Evolutionary conservation across 1,140 invertebrate species (phyloP).

Genomic region (Drosophila mauritiana): DNA sequence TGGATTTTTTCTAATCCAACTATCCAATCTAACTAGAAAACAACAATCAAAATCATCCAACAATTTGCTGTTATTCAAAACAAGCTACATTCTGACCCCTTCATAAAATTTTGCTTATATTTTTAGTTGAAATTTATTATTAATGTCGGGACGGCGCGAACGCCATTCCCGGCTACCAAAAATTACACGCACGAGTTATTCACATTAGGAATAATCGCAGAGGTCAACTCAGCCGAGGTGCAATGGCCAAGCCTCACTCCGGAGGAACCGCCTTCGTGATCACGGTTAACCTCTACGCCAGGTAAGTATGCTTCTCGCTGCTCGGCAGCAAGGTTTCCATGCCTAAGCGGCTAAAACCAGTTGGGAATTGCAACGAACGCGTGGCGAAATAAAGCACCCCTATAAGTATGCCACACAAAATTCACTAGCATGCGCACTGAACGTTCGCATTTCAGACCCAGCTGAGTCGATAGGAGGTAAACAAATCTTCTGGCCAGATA

Average conservation of each 20-base stretch:
- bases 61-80: too few species aligned
- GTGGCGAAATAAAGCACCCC: conserved; percentile 10
- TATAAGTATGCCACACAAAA: conserved; percentile 14
- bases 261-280: conserved; percentile 89
- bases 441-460: background rate
- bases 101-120: too few species aligned
- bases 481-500: background rate
- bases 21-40: too few species aligned
- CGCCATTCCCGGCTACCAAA: conserved; percentile 85
- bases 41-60: too few species aligned
- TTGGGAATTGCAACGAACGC: conserved; percentile 31
- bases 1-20: too few species aligned
- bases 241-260: conserved; percentile 86
- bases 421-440: conserved; percentile 7
- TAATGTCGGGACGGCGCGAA: conserved; percentile 84
- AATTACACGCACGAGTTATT: conserved; percentile 85
- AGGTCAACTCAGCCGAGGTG: conserved; percentile 84
- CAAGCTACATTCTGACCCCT: too few species aligned
- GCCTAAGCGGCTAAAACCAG: background rate
- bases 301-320: conserved; percentile 85
- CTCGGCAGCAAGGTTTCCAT: conserved; percentile 24
- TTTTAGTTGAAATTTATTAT: conserved; percentile 23
- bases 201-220: conserved; percentile 85
- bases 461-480: background rate
- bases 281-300: conserved; percentile 87